A percentile compares a stretch with the other conserved stretches of the same genome.
Evolutionary conservation across 2,888 invertebrate species (phyloP).

Genomic region (Portevinia maculata): DNA sequence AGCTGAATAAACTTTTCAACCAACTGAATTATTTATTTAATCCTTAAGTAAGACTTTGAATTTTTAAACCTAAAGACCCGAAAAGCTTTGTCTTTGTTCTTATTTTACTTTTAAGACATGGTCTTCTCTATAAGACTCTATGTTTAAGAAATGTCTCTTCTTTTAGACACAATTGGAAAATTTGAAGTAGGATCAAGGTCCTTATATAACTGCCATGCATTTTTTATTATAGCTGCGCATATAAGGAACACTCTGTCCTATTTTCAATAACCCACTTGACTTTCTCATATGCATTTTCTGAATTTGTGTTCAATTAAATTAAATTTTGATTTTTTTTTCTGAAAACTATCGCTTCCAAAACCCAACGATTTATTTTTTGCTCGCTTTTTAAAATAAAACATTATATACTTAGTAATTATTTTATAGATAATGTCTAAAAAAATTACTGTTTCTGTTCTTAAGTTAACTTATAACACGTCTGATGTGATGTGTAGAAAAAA

Average conservation of each 20-base stretch:
- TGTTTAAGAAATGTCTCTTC: slow-evolving; percentile 46
- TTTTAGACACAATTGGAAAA: slow-evolving; percentile 36
- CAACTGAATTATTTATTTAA: slow-evolving; percentile 49
- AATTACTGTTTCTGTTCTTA: slow-evolving; percentile 27
- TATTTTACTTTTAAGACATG: slow-evolving; percentile 27
- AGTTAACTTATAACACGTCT: slow-evolving; percentile 48
- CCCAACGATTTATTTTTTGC: slow-evolving; percentile 51
- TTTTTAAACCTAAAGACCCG: slow-evolving; percentile 25
- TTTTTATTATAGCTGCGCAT: slow-evolving; percentile 24
- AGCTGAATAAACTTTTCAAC: slow-evolving; percentile 1
- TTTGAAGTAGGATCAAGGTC: slow-evolving; percentile 67
- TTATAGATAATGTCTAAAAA: slow-evolving; percentile 35
- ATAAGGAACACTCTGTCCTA: slow-evolving; percentile 61
- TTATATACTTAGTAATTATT: slow-evolving; percentile 53
- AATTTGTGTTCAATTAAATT: slow-evolving; percentile 46
- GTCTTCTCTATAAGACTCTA: slow-evolving; percentile 27
- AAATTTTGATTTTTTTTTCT: slow-evolving; percentile 4
- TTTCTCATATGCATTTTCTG: slow-evolving; percentile 66
- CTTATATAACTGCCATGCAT: slow-evolving; percentile 46
- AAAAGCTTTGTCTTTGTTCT: slow-evolving; percentile 36
- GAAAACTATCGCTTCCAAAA: slow-evolving; percentile 41
- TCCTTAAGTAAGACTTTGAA: slow-evolving; percentile 63
- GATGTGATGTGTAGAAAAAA: slow-evolving; percentile 46
- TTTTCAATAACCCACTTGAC: slow-evolving; percentile 47
- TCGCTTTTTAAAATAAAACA: slow-evolving; percentile 12